Evolutionary conservation across 2,113 vertebrate genomes (phyloP), one percentile per base, ranked within the genome.

Genomic region (Hemicordylus capensis): DNA sequence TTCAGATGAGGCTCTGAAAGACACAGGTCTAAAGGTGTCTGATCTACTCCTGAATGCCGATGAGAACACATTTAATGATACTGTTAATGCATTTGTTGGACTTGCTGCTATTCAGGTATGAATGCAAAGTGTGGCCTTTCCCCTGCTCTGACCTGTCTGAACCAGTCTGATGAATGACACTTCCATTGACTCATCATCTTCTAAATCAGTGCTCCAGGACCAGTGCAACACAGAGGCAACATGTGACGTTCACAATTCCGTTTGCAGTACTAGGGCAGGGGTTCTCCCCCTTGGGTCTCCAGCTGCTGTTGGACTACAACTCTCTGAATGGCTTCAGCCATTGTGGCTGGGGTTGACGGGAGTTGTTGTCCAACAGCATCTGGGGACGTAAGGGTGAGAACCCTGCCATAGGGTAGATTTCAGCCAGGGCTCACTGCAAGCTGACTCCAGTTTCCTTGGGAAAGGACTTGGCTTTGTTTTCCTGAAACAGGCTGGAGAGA

Each of bases 41-140:
- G 92, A 93, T 0, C 93, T 99, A 61, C 97, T 99, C 12, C 92
- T 97, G 94, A 96, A 96, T 26, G 94, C 97, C 0, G 96, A 98
- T 1, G 97, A 98, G 10, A 87, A 82, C 88, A 96, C 96, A 1
- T 99, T 99, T 83, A 98, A 99, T 26, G 98, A 99, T 67, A 97
- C 96, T 0, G 89, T 98, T 6, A 91, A 98, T 0, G 96, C 98
- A 34, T 99, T 99, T 17, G 97, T 99, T 81, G 97, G 97, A 74
- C 97, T 99, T 4, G 98, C 98, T 6, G 98, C 99, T 91, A 97
- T 99, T 88, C 99, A 99, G 97, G 99, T 98, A 92, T 91, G 82
- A 46, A 34, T 11, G 11, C 19, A 4, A 2, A 58, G 0, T 1
- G 6, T 48, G 14, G 63, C 1, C 11, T 20, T 4, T 6, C 31